A percentile compares a stretch with the other conserved stretches of the same genome.
These are phyloP conservation scores for Dasyornis broadbenti DNA, from an alignment of 2,113 vertebrate genomes.

Conservation along the genomic window DNA sequence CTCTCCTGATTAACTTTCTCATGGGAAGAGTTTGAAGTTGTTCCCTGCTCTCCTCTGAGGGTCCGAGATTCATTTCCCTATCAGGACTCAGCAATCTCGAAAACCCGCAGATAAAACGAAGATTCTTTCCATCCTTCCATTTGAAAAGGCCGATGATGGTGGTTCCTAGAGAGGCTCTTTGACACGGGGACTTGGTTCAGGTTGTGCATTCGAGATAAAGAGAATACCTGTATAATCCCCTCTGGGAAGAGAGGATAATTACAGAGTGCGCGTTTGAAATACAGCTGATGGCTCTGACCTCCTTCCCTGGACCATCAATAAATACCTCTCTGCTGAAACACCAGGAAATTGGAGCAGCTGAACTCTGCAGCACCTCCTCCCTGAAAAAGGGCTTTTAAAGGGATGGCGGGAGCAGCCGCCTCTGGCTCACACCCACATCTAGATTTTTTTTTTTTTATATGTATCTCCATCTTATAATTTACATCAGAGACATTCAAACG, in stretches of 20 bases:
- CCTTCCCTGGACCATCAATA: constrained; percentile 46
- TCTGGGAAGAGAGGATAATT: constrained; percentile 57
- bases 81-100: background rate
- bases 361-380: constrained; percentile 34
- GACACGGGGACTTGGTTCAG: constrained; percentile 12
- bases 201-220: constrained; percentile 57
- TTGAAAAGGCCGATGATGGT: constrained; percentile 10
- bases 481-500: constrained; percentile 45
- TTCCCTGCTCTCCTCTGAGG: background rate
- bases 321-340: constrained; percentile 58
- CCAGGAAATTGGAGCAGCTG: constrained; percentile 32
- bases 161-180: constrained; percentile 51
- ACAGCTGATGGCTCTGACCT: constrained; percentile 57
- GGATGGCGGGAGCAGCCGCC: background rate
- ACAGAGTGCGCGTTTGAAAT: constrained; percentile 40
- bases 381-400: background rate
- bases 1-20: constrained; percentile 20
- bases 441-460: background rate
- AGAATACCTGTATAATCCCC: constrained; percentile 61
- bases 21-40: background rate
- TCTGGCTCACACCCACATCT: background rate
- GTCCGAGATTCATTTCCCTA: constrained; percentile 10
- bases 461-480: background rate
- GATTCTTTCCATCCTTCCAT: constrained; percentile 53
- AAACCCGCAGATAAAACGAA: constrained; percentile 20